Evolutionary conservation across 2,113 vertebrate species (phyloP), one percentile per base, ranked within the genome.

Genomic region (Sapayoa aenigma): DNA sequence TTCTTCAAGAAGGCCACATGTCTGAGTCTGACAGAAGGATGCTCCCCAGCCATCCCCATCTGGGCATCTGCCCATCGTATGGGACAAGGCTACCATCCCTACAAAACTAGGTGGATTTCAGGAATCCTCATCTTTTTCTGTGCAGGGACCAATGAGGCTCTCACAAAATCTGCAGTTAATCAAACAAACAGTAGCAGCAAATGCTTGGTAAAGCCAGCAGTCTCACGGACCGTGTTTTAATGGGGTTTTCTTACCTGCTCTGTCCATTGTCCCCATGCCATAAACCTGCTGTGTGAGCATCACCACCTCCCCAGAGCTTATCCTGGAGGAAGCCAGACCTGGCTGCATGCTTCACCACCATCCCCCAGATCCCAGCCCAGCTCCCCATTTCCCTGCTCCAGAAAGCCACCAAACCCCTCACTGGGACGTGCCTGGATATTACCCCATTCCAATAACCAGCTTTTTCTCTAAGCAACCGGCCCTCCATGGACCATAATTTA

Each of bases 281-380:
- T 10, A 52, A 78, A 49, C 1, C 16, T 0, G 2, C 42, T 25
- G 68, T n/a, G 18, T 1, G 1, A 69, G 21, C 49, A 33, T 21
- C 2, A 0, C 35, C 5, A 1, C 7, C 42, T 62, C 28, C 52
- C 66, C 55, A 47, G 16, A 79, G 67, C 55, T 30, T 14, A 46
- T n/a, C 62, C 42, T 1, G 8, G 30, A 14, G 35, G 19, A 21
- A 62, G n/a, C 11, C 0, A 0, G 53, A 25, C 41, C 72, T 13
- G 35, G 42, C 72, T 14, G 2, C 1, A 3, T 0, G 1, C 28
- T 18, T 59, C 37, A 25, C 17, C 8, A 10, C 25, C 2, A 0
- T 5, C 22, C 28, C 60, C 47, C 25, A n/a, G 13, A 11, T 68
- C 25, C 47, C 71, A 75, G 62, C 46, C 50, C 1, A 1, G 47